Conservation (phyloP, 2,888 invertebrate genomes). For the Leucophenga maculata region DNA sequence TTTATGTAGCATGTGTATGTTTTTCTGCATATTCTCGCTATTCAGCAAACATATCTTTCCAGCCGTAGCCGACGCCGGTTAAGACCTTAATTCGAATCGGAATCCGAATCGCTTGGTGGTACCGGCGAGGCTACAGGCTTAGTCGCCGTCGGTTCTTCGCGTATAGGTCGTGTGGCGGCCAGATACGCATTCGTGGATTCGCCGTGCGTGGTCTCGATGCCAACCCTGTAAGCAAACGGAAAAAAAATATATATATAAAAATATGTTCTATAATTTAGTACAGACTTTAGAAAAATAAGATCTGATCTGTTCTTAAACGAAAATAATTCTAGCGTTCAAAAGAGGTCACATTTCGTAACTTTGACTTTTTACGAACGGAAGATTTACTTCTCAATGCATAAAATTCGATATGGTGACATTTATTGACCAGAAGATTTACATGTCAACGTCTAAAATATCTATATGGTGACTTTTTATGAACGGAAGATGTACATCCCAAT, state of each 20-base stretch:
- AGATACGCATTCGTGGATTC: slow-evolving; percentile 81
- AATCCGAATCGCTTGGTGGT: slow-evolving; percentile 74
- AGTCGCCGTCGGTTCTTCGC: slow-evolving; percentile 67
- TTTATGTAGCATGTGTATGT: slow-evolving; percentile 9
- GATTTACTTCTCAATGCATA: too few relatives aligned
- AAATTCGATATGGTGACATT: too few relatives aligned
- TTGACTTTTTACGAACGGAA: too few relatives aligned
- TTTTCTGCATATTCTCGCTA: slow-evolving; percentile 23
- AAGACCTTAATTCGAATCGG: slow-evolving; percentile 74
- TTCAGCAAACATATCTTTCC: slow-evolving; percentile 4
- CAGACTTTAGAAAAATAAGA: too few relatives aligned
- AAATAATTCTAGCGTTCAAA: too few relatives aligned
- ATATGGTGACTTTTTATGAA: too few relatives aligned
- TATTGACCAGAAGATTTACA: too few relatives aligned
- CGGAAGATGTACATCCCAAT: too few relatives aligned
- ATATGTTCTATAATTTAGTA: neutral
- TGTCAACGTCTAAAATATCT: too few relatives aligned
- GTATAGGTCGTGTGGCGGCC: slow-evolving; percentile 75
- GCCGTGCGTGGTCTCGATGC: slow-evolving; percentile 89
- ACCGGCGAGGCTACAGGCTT: slow-evolving; percentile 72
- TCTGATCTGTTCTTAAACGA: too few relatives aligned
- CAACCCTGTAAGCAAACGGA: slow-evolving; percentile 77
- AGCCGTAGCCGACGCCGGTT: too few relatives aligned
- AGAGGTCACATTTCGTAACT: too few relatives aligned
- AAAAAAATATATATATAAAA: neutral